These are phyloP conservation scores for Epizoanthus ramosus DNA, from an alignment of 92 coral and sea anemone species.

Conservation along the genomic window DNA sequence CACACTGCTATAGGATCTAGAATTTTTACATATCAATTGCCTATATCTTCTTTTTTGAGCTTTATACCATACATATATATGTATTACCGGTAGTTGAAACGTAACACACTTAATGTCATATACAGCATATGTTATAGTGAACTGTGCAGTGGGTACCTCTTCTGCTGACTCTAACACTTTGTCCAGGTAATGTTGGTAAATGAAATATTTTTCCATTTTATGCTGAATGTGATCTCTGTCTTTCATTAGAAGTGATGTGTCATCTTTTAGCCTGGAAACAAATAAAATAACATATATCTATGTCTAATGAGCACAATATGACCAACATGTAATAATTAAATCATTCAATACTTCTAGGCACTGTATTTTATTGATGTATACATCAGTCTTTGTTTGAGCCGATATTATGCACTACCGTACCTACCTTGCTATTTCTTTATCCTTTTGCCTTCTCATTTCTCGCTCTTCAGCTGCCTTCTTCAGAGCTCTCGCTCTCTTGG, in stretches of 20 bases:
- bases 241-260: conserved; percentile 73
- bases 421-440: conserved; percentile 95
- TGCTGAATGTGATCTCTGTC: conserved; percentile 89
- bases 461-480: conserved; percentile 97
- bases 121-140: too few species aligned
- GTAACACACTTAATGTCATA: too few species aligned
- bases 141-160: too few species aligned
- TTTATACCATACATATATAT: too few species aligned
- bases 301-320: too few species aligned
- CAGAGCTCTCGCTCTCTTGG: conserved; percentile 96
- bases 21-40: too few species aligned
- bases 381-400: neutral
- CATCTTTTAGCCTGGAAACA: conserved; percentile 77
- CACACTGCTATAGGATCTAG: too few species aligned
- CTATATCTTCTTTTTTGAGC: too few species aligned
- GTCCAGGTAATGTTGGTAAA: conserved; percentile 92
- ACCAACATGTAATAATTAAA: too few species aligned
- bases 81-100: too few species aligned
- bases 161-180: conserved; percentile 95
- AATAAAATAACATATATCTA: neutral
- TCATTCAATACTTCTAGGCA: neutral
- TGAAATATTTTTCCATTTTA: conserved; percentile 84
- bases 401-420: too few species aligned
- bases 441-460: conserved; percentile 96
- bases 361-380: neutral